Evolutionary conservation across 1,140 invertebrate species (phyloP), one percentile per base, ranked within the genome.

Genomic region (Mesaphorura yosii): DNA sequence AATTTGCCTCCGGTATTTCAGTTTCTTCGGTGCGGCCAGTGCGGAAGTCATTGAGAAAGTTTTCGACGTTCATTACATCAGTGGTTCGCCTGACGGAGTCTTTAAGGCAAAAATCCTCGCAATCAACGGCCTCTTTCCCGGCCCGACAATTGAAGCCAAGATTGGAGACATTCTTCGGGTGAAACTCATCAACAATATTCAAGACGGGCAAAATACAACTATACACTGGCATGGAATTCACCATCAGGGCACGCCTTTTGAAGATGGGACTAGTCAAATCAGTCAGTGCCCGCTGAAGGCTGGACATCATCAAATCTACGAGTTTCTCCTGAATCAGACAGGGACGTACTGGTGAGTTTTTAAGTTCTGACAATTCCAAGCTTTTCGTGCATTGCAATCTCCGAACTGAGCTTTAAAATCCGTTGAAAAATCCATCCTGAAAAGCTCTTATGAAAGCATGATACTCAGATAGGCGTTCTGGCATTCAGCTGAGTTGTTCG

Each of bases 41-140:
- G n/a, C n/a, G n/a, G n/a, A n/a, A n/a, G n/a, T n/a, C n/a, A n/a
- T 46, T 25, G 6, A 22, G 19, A n/a, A 54, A 10, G 48, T 15
- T 2, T 54, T 58, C 17, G 37, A 55, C n/a, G 45, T 55, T 7
- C 19, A 45, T 22, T 59, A 59, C 28, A 22, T 51, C 19, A 20
- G 17, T 6, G 52, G 52, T 22, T 26, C 48, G 3, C 57, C 57
- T 1, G 57, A 59, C 38, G 57, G 57, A 17, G 57, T 59, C 12
- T 22, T 14, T 3, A 45, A 39, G 22, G 12, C 31, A 5, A 50
- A 51, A n/a, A 55, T 59, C 28, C 29, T 59, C 17, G 31, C 15
- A 4, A 37, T 51, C 3, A 59, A 59, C 26, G 52, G 52, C 5
- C 49, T 34, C 7, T 55, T 59, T 38, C 57, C 57, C 19, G 52